phyloP scores from a whole-genome alignment of 2,797 vertebrate genomes.

The Denticeps clupeoides region DNA sequence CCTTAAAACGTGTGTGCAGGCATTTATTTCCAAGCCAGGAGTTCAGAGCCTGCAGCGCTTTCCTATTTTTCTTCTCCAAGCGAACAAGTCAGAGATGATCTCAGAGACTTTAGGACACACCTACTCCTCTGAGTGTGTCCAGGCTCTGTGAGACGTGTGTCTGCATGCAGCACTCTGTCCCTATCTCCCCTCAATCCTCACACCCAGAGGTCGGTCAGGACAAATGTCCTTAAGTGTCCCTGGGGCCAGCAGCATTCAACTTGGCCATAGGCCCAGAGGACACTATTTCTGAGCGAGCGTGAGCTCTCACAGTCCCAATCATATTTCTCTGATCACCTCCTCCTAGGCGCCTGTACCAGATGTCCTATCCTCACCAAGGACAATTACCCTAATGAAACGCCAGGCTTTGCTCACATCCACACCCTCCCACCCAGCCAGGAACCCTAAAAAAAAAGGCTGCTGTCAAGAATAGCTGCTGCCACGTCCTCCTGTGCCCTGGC shows the following conservation, averaged over 20 bases:
- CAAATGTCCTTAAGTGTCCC: constrained; percentile 59
- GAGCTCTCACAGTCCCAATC: constrained; percentile 1
- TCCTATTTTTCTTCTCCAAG: too few species aligned
- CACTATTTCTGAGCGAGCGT: background rate
- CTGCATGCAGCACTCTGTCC: constrained; percentile 40
- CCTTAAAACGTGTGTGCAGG: too few species aligned
- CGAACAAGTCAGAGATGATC: too few species aligned
- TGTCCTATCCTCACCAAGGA: constrained; percentile 40
- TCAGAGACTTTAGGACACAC: constrained; percentile 32
- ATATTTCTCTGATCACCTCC: constrained; percentile 47
- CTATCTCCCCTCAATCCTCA: constrained; percentile 56
- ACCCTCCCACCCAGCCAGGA: background rate
- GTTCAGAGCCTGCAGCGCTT: too few species aligned
- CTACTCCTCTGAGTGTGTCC: constrained; percentile 24
- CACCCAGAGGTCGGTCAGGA: constrained; percentile 58
- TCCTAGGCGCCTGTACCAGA: constrained; percentile 45
- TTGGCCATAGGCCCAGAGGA: constrained; percentile 44
- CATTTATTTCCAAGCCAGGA: too few species aligned
- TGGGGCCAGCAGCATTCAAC: constrained; percentile 27
- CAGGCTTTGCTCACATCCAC: constrained; percentile 11
- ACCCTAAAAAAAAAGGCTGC: constrained; percentile 12
- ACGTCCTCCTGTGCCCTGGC: constrained; percentile 1
- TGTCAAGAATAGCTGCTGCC: constrained; percentile 23
- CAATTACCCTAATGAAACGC: constrained; percentile 50
- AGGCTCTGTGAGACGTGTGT: constrained; percentile 35